phyloP scores from a whole-genome alignment of 2,113 vertebrate genomes.

The Andinoacara biseriatus region DNA sequence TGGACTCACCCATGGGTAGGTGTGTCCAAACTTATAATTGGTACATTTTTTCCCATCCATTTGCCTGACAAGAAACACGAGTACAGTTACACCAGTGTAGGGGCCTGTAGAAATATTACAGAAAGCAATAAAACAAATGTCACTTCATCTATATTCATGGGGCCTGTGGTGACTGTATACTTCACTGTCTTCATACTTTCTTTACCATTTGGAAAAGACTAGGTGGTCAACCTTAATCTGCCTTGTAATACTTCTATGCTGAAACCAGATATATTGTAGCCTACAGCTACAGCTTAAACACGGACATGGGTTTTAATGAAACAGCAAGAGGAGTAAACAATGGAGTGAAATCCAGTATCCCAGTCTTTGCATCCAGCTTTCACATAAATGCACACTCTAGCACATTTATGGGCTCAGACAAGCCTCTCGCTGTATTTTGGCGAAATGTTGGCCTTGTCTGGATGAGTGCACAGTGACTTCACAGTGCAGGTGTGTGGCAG shows the following conservation, averaged over 20 bases:
- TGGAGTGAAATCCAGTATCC: not conserved
- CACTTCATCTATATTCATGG: not conserved
- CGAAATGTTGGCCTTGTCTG: not conserved
- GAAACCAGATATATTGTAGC: not conserved
- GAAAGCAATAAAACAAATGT: not conserved
- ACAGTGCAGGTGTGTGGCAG: not conserved
- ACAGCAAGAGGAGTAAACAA: not conserved
- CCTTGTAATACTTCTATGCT: not conserved
- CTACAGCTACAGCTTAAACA: not conserved
- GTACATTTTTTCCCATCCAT: not conserved
- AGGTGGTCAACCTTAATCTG: not conserved
- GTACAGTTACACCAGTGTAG: not conserved
- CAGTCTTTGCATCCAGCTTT: not conserved
- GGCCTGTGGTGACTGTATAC: not conserved
- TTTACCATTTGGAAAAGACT: not conserved
- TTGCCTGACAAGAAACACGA: not conserved
- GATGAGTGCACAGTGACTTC: not conserved
- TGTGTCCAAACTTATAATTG: not conserved
- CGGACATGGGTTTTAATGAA: not conserved
- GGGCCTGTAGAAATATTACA: not conserved
- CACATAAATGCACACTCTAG: not conserved
- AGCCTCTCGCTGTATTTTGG: not conserved
- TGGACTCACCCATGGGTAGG: too few relatives aligned
- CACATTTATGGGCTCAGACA: not conserved
- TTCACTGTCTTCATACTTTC: not conserved